Conservation (phyloP, 2,888 invertebrate genomes). For the Conchocele bisecta region DNA sequence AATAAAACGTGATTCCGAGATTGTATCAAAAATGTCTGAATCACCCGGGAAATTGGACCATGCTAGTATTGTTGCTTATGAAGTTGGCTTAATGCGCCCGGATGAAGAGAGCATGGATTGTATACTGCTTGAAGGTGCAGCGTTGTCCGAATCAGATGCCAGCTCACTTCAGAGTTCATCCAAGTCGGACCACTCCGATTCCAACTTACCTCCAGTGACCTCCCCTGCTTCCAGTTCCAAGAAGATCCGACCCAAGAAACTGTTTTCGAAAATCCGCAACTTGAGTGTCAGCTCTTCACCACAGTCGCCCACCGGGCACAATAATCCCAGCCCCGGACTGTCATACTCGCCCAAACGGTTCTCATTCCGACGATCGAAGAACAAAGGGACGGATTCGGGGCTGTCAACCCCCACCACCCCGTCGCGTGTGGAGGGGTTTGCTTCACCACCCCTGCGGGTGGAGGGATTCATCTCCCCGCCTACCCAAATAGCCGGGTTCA, state of each 20-base stretch:
- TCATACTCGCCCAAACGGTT: conserved; percentile 55
- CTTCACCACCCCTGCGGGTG: no score
- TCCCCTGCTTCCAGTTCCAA: conserved; percentile 58
- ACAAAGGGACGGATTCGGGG: conserved; percentile 42
- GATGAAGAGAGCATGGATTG: conserved; percentile 72
- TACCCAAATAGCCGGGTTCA: conserved; percentile 17
- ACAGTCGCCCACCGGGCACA: conserved; percentile 55
- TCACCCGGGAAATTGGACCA: conserved; percentile 95
- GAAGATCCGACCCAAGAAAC: conserved; percentile 72
- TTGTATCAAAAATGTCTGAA: conserved; percentile 89
- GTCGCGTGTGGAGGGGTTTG: conserved; percentile 17
- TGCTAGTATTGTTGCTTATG: conserved; percentile 92
- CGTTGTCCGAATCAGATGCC: conserved; percentile 34
- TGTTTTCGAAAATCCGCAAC: conserved; percentile 73
- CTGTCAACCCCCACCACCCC: conserved; percentile 55
- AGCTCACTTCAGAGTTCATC: conserved; percentile 12
- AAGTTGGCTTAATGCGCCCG: conserved; percentile 84
- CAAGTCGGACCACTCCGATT: conserved; percentile 5
- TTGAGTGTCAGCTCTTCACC: conserved; percentile 58
- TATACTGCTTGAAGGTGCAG: conserved; percentile 56
- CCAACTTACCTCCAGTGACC: conserved; percentile 78
- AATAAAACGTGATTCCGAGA: conserved; percentile 78
- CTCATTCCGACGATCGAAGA: conserved; percentile 60
- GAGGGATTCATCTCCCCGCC: no score
- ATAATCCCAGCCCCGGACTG: conserved; percentile 27